phyloP scores from a whole-genome alignment of 2,888 invertebrate species.

The Metellina segmentata region DNA sequence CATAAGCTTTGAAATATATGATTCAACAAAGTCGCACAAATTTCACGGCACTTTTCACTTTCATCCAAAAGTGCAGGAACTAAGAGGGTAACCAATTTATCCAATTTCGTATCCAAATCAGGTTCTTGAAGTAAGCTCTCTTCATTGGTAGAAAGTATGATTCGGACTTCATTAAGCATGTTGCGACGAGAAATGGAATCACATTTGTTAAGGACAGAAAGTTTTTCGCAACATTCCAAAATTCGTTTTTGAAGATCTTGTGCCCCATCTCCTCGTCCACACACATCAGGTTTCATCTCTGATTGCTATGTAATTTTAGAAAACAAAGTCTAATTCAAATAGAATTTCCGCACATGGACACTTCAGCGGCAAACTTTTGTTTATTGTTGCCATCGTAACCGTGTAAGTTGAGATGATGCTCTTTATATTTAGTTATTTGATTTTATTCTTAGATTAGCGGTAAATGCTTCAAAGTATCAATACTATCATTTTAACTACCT shows the following conservation, averaged over 20 bases:
- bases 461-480: no score
- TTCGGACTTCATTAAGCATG: conserved; percentile 34
- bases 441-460: no score
- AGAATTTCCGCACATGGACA: no score
- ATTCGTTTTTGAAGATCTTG: not conserved
- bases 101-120: not conserved
- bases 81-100: conserved; percentile 16
- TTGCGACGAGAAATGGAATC: conserved; percentile 31
- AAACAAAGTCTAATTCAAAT: no score
- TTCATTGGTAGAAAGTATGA: not conserved
- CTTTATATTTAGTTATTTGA: no score
- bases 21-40: conserved; percentile 38
- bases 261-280: not conserved
- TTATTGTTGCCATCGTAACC: conserved; percentile 51
- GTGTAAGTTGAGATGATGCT: not conserved
- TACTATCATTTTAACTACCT: no score
- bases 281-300: not conserved
- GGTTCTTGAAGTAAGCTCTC: not conserved
- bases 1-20: conserved; percentile 1
- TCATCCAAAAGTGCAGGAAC: conserved; percentile 23
- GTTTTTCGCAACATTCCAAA: conserved; percentile 24
- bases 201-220: not conserved
- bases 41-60: conserved; percentile 71
- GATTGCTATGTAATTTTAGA: no score
- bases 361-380: no score